Evolutionary conservation across 2,888 invertebrate species (phyloP), one percentile per base, ranked within the genome.

Genomic region (Argynnis bischoffii): DNA sequence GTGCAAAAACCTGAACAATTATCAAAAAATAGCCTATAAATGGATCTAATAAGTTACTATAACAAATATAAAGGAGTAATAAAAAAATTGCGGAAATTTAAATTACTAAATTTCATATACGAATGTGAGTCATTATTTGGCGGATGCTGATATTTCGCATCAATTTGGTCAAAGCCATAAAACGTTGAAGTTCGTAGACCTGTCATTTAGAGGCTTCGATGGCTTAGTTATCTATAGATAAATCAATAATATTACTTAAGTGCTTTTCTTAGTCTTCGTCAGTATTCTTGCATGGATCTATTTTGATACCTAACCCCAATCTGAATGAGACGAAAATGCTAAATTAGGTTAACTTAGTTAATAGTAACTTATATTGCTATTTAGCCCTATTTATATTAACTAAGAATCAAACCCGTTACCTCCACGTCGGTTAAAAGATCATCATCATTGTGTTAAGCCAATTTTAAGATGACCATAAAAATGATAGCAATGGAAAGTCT

Each of bases 161-260:
- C 69, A 73, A 72, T 71, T 72, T 68, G 66, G 71, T 67, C 61
- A 67, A 59, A 70, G 73, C 69, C 66, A 70, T 74, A 72, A 72
- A 73, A 69, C 64, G 51, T 65, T 66, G 72, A 51, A 76, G 77
- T 76, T 77, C 76, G 71, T 74, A 71, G 77, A 77, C 77, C 77
- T 59, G 69, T 55, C 60, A 55, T 64, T 69, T 66, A 8, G 48
- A 35, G 21, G 26, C 51, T 26, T 50, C 21, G 13, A 56, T 21
- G 18, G 47, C 6, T 41, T 41, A 57, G 0, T 21, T 47, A 41
- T 47, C 2, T 26, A 13, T 57, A 15, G 8, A 47, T 48, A 48
- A 11, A 59, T 59, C 47, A 21, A 59, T 21, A 57, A 47, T 21
- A 26, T n/a, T 4, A 41, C 11, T 41, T 41, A 41, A 41, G 35